Evolutionary conservation across 2,113 vertebrate genomes (phyloP).

Genomic region (Ovibos moschatus): DNA sequence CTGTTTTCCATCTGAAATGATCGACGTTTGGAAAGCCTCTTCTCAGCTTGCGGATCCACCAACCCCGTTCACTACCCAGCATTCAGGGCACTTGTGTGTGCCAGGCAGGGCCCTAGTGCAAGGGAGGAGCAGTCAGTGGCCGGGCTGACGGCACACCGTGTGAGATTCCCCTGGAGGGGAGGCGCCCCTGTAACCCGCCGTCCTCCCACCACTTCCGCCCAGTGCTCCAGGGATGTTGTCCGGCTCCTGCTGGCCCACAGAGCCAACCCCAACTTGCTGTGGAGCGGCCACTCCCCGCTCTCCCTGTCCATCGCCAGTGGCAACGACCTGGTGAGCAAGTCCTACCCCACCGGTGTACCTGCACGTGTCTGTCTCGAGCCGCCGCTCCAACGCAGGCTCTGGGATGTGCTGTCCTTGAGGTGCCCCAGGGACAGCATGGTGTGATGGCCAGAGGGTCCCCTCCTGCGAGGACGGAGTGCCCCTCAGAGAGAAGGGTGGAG

Average conservation of each 20-base stretch:
- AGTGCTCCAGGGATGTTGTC: constrained; percentile 85
- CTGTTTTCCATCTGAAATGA: neutral
- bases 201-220: neutral
- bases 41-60: neutral
- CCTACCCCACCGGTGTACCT: accelerated
- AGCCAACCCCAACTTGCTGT: constrained; percentile 84
- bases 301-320: constrained; percentile 90
- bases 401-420: neutral
- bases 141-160: accelerated
- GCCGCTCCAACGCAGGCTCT: accelerated
- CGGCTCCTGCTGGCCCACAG: constrained; percentile 83
- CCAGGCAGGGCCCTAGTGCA: neutral
- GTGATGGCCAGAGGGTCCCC: accelerated
- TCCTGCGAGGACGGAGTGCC: accelerated
- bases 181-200: neutral
- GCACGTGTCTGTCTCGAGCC: too few relatives aligned
- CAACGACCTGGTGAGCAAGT: constrained; percentile 85
- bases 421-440: neutral
- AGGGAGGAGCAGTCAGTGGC: accelerated
- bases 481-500: neutral
- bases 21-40: neutral
- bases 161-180: accelerated
- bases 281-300: constrained; percentile 91
- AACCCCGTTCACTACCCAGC: accelerated
- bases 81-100: accelerated